These are phyloP conservation scores for Meleagris gallopavo DNA, from an alignment of 2,113 vertebrate genomes.

Conservation along the genomic window DNA sequence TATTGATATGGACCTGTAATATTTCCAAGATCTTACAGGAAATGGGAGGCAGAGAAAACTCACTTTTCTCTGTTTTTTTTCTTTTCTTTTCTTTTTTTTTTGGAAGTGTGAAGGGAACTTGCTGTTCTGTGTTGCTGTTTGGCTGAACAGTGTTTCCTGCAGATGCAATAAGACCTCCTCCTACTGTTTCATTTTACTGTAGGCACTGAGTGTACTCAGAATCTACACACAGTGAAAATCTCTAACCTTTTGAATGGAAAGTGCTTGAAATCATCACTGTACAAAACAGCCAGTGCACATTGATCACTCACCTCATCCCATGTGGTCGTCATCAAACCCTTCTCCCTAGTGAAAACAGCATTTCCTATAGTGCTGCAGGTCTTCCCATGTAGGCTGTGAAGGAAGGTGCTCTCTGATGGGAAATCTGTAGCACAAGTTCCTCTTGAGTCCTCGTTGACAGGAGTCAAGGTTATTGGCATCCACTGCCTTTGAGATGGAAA, in stretches of 20 bases:
- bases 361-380: neutral
- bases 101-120: neutral
- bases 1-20: neutral
- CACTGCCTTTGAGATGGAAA: neutral
- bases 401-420: neutral
- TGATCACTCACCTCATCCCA: neutral
- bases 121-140: neutral
- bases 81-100: neutral
- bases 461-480: neutral
- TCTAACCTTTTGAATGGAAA: neutral
- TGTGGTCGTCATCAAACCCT: neutral
- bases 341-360: neutral
- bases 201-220: neutral
- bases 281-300: neutral
- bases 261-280: neutral
- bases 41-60: neutral
- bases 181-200: neutral
- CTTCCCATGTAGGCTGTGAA: neutral
- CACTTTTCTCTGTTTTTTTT: rapidly evolving
- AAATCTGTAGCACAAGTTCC: neutral
- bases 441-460: neutral
- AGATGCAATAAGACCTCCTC: neutral
- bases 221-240: neutral
- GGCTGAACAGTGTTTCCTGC: neutral
- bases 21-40: neutral